These are phyloP conservation scores for Leucophenga varia DNA, from an alignment of 1,140 invertebrate species.

Conservation along the genomic window DNA sequence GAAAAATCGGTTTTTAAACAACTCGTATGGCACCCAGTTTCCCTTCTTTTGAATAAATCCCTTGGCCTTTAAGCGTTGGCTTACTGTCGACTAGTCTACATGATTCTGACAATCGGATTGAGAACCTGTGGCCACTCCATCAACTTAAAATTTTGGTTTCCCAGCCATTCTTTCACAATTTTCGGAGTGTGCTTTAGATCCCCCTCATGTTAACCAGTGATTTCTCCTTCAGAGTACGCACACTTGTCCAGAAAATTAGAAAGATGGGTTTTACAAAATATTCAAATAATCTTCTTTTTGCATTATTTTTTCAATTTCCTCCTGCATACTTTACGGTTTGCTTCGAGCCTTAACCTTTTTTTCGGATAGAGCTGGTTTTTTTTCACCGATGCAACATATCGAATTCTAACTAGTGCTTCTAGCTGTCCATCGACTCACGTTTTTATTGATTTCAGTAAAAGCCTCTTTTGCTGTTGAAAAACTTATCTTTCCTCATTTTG, in stretches of 20 bases:
- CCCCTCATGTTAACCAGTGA: background rate
- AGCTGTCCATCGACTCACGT: too few relatives aligned
- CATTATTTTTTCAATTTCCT: constrained; percentile 5
- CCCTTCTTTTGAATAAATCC: too few relatives aligned
- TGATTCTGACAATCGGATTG: too few relatives aligned
- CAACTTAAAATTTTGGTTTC: background rate
- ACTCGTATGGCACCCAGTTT: too few relatives aligned
- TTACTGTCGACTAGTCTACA: too few relatives aligned
- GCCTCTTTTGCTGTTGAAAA: constrained; percentile 1
- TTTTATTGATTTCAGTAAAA: too few relatives aligned
- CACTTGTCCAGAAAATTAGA: background rate
- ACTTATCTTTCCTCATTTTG: constrained; percentile 1
- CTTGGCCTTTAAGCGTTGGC: too few relatives aligned
- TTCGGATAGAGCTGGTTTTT: too few relatives aligned
- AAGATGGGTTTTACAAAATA: background rate
- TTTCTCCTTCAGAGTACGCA: background rate
- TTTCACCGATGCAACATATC: too few relatives aligned
- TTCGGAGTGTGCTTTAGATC: constrained; percentile 3
- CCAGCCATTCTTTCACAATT: background rate
- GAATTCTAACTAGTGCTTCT: too few relatives aligned
- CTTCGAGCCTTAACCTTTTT: constrained; percentile 8
- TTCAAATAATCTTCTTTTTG: constrained; percentile 2
- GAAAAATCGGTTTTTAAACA: too few relatives aligned
- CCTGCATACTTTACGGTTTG: constrained; percentile 9
- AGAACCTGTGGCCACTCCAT: too few relatives aligned